These are phyloP conservation scores for Hipparchia semele DNA, from an alignment of 2,888 invertebrate species.

Conservation along the genomic window DNA sequence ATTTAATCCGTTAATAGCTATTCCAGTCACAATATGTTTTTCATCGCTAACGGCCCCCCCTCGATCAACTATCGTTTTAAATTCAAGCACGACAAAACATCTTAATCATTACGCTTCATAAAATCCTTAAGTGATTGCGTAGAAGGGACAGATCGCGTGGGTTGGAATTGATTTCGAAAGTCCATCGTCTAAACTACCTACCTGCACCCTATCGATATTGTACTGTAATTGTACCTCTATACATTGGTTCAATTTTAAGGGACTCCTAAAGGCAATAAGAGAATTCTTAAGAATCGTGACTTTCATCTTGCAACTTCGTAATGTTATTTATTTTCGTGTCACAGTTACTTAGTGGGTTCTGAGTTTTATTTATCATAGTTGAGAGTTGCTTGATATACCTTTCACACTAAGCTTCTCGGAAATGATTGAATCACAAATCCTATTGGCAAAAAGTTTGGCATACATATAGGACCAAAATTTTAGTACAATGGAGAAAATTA, in stretches of 20 bases:
- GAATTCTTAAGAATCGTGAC: conserved; percentile 22
- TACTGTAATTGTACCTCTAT: conserved; percentile 42
- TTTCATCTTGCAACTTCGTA: conserved; percentile 6
- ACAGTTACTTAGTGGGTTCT: conserved; percentile 11
- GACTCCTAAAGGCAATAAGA: conserved; percentile 17
- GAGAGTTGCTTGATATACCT: background rate
- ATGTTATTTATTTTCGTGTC: conserved; percentile 11
- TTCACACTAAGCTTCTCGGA: background rate
- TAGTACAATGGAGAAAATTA: no score
- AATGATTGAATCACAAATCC: background rate
- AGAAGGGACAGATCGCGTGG: conserved; percentile 70
- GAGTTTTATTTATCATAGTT: background rate
- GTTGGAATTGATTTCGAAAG: conserved; percentile 75
- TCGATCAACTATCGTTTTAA: conserved; percentile 57
- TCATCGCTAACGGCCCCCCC: conserved; percentile 55
- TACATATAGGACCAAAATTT: no score
- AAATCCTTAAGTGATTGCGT: conserved; percentile 81
- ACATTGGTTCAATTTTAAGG: conserved; percentile 35
- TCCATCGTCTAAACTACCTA: conserved; percentile 72
- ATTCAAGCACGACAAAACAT: conserved; percentile 73
- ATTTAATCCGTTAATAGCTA: conserved; percentile 75
- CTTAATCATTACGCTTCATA: conserved; percentile 82
- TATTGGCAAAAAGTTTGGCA: background rate
- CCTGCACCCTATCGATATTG: conserved; percentile 50
- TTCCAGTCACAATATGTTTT: conserved; percentile 78